Percentiles rank a stretch among this genome's conserved stretches.
Evolutionary conservation across 2,888 invertebrate genomes (phyloP).

Genomic region (Mimas tiliae): DNA sequence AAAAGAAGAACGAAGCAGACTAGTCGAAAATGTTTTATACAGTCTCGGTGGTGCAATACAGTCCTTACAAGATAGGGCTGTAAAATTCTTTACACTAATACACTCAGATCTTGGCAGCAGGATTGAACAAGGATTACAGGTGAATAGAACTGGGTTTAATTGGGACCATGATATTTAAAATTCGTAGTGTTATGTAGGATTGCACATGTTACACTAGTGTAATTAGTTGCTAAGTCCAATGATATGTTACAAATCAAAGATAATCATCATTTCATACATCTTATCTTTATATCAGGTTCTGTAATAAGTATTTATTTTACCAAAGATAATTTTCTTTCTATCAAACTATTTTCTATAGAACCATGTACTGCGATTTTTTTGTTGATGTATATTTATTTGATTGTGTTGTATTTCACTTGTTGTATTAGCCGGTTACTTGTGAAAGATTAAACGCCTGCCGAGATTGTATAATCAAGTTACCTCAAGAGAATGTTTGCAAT

Average conservation of each 20-base stretch:
- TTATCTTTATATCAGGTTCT: neutral
- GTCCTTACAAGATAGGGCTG: slow-evolving; percentile 81
- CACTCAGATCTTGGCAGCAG: slow-evolving; percentile 90
- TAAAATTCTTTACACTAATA: slow-evolving; percentile 91
- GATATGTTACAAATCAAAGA: neutral
- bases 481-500: slow-evolving; percentile 4
- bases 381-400: neutral
- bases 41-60: slow-evolving; percentile 90
- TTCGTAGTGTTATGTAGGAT: neutral
- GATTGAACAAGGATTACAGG: slow-evolving; percentile 51
- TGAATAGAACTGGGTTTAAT: slow-evolving; percentile 51
- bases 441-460: neutral
- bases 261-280: neutral
- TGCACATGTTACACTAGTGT: slow-evolving; percentile 1
- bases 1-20: slow-evolving; percentile 88
- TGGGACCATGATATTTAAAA: slow-evolving; percentile 36
- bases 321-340: neutral
- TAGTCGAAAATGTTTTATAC: slow-evolving; percentile 91
- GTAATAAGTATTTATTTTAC: neutral
- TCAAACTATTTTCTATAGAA: neutral
- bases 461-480: neutral
- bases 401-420: neutral
- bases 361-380: neutral
- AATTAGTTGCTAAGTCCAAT: neutral
- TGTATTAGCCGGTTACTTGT: neutral